Evolutionary conservation across 2,888 invertebrate genomes (phyloP).

Genomic region (Patella ulyssiponensis): DNA sequence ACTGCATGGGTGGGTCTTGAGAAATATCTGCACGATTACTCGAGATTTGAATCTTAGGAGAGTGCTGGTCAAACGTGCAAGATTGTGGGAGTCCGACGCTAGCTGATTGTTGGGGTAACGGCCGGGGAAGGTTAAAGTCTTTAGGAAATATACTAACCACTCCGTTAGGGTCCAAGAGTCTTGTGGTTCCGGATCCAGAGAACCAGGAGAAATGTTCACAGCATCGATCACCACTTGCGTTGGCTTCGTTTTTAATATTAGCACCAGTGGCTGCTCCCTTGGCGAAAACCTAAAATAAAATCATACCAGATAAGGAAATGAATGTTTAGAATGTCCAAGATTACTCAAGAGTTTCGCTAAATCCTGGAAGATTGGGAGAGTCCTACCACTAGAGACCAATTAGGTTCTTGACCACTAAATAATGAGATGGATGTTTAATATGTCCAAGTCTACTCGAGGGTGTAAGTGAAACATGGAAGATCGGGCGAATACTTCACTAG

Average conservation of each 20-base stretch:
- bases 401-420: not conserved
- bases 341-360: too few relatives aligned
- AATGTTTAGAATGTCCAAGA: too few relatives aligned
- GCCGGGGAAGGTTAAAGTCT: not conserved
- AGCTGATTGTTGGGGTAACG: too few relatives aligned
- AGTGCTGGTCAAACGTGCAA: too few relatives aligned
- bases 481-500: not conserved
- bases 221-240: slow-evolving; percentile 8
- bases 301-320: not conserved
- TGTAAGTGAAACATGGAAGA: too few relatives aligned
- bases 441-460: too few relatives aligned
- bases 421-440: not conserved
- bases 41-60: too few relatives aligned
- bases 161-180: slow-evolving; percentile 31
- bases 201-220: slow-evolving; percentile 37
- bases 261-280: slow-evolving; percentile 21
- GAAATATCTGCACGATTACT: too few relatives aligned
- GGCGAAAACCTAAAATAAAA: slow-evolving; percentile 23
- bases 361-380: too few relatives aligned
- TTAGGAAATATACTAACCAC: slow-evolving; percentile 25
- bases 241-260: slow-evolving; percentile 3
- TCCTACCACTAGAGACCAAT: not conserved
- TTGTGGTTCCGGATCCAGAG: slow-evolving; percentile 33
- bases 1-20: not conserved
- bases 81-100: too few relatives aligned